phyloP scores from a whole-genome alignment of 2,797 vertebrate genomes.

The Crenichthys baileyi region DNA sequence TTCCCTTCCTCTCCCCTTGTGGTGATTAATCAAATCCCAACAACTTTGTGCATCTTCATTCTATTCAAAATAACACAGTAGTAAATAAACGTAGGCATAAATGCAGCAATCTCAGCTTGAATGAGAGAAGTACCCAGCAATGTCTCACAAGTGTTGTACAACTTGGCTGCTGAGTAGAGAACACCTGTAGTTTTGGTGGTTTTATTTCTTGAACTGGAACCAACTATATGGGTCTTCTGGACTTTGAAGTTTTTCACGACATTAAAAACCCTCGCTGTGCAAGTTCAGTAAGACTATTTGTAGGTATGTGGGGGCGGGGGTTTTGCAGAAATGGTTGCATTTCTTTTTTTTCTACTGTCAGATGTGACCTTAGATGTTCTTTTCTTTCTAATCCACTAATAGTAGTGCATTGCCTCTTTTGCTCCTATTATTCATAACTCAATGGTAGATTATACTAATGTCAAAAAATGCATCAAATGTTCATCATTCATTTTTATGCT shows the following conservation, averaged over 20 bases:
- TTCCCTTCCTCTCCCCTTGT: slow-evolving; percentile 4
- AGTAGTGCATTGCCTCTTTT: not conserved
- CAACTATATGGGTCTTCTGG: slow-evolving; percentile 19
- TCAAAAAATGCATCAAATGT: not conserved
- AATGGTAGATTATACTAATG: not conserved
- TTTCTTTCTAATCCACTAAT: not conserved
- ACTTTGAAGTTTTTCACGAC: slow-evolving; percentile 33
- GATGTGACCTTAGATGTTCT: not conserved
- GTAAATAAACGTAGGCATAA: slow-evolving; percentile 12
- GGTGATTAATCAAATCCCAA: slow-evolving; percentile 22
- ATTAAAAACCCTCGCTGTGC: slow-evolving; percentile 3
- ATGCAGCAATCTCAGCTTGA: not conserved
- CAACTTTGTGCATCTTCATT: slow-evolving; percentile 15
- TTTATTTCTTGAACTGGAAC: slow-evolving; percentile 39
- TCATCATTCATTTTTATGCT: not conserved
- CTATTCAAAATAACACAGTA: slow-evolving; percentile 4
- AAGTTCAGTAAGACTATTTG: slow-evolving; percentile 17
- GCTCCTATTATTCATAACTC: not conserved
- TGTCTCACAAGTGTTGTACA: slow-evolving; percentile 2
- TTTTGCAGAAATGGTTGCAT: slow-evolving; percentile 8
- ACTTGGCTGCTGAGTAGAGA: slow-evolving; percentile 17
- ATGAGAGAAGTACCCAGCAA: slow-evolving; percentile 3
- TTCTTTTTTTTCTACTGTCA: slow-evolving; percentile 16
- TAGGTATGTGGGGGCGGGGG: not conserved
- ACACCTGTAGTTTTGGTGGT: slow-evolving; percentile 51